Evolutionary conservation across 2,113 vertebrate genomes (phyloP).

Genomic region (Actenoides lindsayi): DNA sequence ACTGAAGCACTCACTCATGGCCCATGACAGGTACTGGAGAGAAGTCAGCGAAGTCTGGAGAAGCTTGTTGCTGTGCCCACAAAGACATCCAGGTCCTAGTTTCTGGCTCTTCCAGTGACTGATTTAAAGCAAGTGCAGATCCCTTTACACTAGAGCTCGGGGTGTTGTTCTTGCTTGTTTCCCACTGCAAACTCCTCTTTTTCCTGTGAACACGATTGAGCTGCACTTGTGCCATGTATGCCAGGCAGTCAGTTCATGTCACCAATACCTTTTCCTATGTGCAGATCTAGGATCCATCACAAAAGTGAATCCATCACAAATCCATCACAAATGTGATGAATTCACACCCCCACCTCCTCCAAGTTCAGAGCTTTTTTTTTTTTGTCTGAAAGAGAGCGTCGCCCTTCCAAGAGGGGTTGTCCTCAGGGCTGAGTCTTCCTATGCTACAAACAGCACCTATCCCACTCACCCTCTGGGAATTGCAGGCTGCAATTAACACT

Average conservation of each 20-base stretch:
- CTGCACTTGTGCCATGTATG: background rate
- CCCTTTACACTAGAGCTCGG: background rate
- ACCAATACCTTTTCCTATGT: background rate
- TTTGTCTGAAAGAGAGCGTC: background rate
- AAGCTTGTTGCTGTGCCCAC: background rate
- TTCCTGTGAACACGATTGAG: background rate
- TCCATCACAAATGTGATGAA: background rate
- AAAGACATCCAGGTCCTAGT: background rate
- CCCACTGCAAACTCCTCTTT: background rate
- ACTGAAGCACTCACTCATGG: background rate
- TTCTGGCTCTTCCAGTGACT: background rate
- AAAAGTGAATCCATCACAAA: background rate
- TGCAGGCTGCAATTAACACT: conserved; percentile 39
- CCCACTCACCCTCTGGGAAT: background rate
- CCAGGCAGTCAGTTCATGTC: background rate
- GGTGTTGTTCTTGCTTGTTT: background rate
- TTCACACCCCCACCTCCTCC: background rate
- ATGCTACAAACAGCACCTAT: background rate
- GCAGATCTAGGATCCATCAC: background rate
- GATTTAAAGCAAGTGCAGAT: background rate
- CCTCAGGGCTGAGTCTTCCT: background rate
- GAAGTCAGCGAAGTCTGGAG: background rate
- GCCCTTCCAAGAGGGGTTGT: background rate
- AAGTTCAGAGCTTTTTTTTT: background rate
- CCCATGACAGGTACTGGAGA: background rate